A percentile compares a stretch with the other conserved stretches of the same genome.
phyloP scores from a whole-genome alignment of 1,140 invertebrate genomes.

The Apocrypta bakeri region DNA sequence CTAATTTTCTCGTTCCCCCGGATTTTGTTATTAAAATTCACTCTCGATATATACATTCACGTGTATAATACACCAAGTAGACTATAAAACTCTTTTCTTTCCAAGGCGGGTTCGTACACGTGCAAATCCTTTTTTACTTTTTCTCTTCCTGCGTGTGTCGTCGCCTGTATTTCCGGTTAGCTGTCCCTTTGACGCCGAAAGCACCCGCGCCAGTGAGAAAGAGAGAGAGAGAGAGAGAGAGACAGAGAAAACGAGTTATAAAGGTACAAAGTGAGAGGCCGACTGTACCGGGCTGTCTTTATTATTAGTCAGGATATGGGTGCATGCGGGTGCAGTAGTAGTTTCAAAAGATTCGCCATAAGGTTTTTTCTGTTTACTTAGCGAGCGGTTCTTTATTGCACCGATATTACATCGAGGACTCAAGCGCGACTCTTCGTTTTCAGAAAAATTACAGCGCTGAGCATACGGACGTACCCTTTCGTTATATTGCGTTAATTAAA shows the following conservation, averaged over 20 bases:
- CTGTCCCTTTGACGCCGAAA: slow-evolving; percentile 29
- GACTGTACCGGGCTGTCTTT: slow-evolving; percentile 27
- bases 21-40: slow-evolving; percentile 68
- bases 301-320: background rate
- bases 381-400: background rate
- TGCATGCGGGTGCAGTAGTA: background rate
- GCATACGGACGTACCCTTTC: background rate
- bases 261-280: background rate
- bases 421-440: background rate
- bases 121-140: slow-evolving; percentile 7
- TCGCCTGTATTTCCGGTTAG: slow-evolving; percentile 39
- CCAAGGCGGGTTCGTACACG: background rate
- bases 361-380: slow-evolving; percentile 24
- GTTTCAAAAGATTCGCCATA: slow-evolving; percentile 8
- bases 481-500: slow-evolving; percentile 45
- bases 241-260: background rate
- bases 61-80: background rate
- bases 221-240: background rate
- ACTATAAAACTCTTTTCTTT: background rate
- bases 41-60: background rate
- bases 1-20: slow-evolving; percentile 61
- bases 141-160: background rate
- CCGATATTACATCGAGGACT: background rate
- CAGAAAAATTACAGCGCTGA: slow-evolving; percentile 13
- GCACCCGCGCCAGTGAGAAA: no score